Conservation (phyloP, 1,140 invertebrate species). For the Coptotermes formosanus region DNA sequence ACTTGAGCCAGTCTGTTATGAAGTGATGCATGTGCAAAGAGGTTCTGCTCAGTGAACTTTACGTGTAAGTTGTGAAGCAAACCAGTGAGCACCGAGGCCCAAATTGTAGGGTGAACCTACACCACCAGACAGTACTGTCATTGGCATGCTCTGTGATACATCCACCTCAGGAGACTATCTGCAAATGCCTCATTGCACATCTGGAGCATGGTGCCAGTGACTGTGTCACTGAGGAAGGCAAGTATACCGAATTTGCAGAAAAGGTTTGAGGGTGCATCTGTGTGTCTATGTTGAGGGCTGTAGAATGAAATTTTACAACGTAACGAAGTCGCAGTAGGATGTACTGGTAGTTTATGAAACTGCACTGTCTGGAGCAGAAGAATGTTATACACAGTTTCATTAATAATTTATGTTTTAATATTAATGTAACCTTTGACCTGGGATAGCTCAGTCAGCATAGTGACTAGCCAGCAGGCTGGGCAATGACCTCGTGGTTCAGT, state of each 20-base stretch:
- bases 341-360: too few species aligned
- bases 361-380: too few species aligned
- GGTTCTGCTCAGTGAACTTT: conserved; percentile 83
- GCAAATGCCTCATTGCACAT: conserved; percentile 88
- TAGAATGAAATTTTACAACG: too few species aligned
- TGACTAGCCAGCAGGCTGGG: too few species aligned
- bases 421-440: too few species aligned
- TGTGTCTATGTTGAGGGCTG: too few species aligned
- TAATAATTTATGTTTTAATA: too few species aligned
- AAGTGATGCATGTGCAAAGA: conserved; percentile 89
- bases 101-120: conserved; percentile 79
- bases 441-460: too few species aligned
- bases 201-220: conserved; percentile 85
- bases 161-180: conserved; percentile 77
- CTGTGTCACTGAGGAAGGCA: conserved; percentile 88
- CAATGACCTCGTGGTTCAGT: too few species aligned
- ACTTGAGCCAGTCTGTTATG: conserved; percentile 83
- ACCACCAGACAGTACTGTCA: conserved; percentile 90
- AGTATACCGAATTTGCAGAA: conserved; percentile 90
- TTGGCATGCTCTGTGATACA: conserved; percentile 84
- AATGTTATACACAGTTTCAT: too few species aligned
- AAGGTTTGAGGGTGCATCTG: conserved; percentile 58
- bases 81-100: conserved; percentile 93
- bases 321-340: too few species aligned
- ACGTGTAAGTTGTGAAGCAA: conserved; percentile 90